Evolutionary conservation across 2,888 invertebrate genomes (phyloP), one percentile per base, ranked within the genome.

Genomic region (Esperia sulphurella): DNA sequence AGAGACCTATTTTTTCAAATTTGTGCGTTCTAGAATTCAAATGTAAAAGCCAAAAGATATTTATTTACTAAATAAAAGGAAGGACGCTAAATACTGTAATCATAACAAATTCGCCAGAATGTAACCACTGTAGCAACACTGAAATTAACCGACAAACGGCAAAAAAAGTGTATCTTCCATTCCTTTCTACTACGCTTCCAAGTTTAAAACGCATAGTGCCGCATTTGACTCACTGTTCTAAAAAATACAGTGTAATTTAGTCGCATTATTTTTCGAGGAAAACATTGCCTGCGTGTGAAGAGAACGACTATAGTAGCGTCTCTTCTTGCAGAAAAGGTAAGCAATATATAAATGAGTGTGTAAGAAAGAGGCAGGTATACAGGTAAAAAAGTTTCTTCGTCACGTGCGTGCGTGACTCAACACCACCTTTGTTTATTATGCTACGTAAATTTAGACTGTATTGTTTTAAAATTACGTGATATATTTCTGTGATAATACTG

Each of bases 331-430:
- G 33, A 47, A n/a, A 45, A 43, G 43, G 44, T 37, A 48, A 44
- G 47, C 43, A 47, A 38, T 35, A 35, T 10, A n/a, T 35, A 35
- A n/a, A 14, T 14, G 8, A 14, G 38, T 51, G 53, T 41, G 51
- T 43, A 43, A 57, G 67, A 78, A 60, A 43, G 63, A 61, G 76
- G 74, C 49, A 57, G 67, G 49, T 52, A 55, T 55, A 66, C 39
- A 28, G 42, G 47, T 61, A 65, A 58, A 66, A 64, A 54, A 51
- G 49, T 53, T 58, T 45, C 54, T 58, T 58, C 66, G 65, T 75
- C 75, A 78, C 78, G 73, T 79, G 79, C 78, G 73, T 79, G 79
- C 69, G 59, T 59, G 57, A 59, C 57, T 63, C 53, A 57, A 64
- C 63, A 57, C 45, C 54, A 45, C 48, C 45, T 54, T 38, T n/a